phyloP scores from a whole-genome alignment of 2,888 invertebrate genomes.

The Acanthococcus lagerstroemiae region DNA sequence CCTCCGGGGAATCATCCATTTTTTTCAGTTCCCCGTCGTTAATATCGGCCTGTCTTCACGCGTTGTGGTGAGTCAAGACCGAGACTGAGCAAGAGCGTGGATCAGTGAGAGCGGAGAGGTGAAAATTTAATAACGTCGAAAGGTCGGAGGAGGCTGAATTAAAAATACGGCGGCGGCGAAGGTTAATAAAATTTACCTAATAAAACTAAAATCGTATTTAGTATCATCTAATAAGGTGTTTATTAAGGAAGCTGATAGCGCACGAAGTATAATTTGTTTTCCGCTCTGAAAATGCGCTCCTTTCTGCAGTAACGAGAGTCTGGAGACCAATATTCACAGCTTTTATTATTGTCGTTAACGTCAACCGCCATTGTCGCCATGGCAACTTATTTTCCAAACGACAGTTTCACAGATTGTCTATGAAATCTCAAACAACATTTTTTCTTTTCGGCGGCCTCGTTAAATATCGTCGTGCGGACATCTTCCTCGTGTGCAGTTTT shows the following conservation, averaged over 20 bases:
- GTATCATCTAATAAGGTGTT: constrained; percentile 31
- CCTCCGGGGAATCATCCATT: background rate
- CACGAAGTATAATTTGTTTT: constrained; percentile 28
- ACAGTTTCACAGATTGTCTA: constrained; percentile 28
- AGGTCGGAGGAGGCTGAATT: background rate
- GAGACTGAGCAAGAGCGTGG: no score
- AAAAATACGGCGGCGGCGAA: background rate
- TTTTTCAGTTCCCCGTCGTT: background rate
- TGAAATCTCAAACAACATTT: constrained; percentile 25
- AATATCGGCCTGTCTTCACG: background rate
- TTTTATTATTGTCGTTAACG: constrained; percentile 31
- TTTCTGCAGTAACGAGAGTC: constrained; percentile 27
- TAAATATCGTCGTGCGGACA: background rate
- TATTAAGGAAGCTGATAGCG: constrained; percentile 31
- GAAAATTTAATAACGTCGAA: background rate
- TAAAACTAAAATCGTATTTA: constrained; percentile 31
- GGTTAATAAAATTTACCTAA: constrained; percentile 30
- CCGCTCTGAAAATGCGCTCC: constrained; percentile 14
- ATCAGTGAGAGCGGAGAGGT: no score
- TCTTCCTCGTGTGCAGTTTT: background rate
- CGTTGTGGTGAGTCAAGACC: no score
- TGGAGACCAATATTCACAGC: constrained; percentile 30
- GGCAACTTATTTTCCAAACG: constrained; percentile 27
- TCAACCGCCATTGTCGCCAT: constrained; percentile 31
- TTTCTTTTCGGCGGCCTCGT: background rate